Evolutionary conservation across 2,113 vertebrate species (phyloP).

Genomic region (Engystomops pustulosus): DNA sequence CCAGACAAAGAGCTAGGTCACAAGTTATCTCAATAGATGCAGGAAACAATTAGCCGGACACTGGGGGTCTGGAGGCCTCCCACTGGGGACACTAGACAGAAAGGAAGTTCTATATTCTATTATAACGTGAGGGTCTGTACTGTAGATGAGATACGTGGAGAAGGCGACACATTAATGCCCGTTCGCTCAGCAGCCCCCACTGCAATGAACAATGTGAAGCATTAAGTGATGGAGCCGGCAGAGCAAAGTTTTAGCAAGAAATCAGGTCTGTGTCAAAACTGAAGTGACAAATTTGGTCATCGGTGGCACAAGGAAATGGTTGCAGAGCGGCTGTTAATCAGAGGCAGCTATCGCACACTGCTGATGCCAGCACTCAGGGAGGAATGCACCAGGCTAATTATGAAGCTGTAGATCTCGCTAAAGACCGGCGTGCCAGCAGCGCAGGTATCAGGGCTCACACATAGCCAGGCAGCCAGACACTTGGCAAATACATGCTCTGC

Average conservation of each 20-base stretch:
- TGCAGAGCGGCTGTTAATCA: conserved; percentile 87
- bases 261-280: conserved; percentile 77
- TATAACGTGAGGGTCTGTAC: not conserved
- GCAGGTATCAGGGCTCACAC: not conserved
- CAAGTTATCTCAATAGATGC: conserved; percentile 23
- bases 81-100: not conserved
- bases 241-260: conserved; percentile 74
- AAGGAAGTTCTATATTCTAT: not conserved
- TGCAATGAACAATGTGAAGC: not conserved
- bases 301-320: conserved; percentile 78
- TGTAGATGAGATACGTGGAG: not conserved
- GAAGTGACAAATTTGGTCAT: conserved; percentile 79
- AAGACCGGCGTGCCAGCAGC: conserved; percentile 66
- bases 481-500: not conserved
- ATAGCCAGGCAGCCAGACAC: not conserved
- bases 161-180: conserved; percentile 20
- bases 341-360: conserved; percentile 77
- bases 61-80: not conserved
- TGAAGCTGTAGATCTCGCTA: conserved; percentile 81
- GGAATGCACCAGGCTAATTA: conserved; percentile 84
- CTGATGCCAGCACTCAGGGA: conserved; percentile 82
- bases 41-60: conserved; percentile 29
- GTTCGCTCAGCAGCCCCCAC: conserved; percentile 24
- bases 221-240: conserved; percentile 43
- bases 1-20: conserved; percentile 18